These are phyloP conservation scores for Anabas testudineus DNA, from an alignment of 2,797 vertebrate genomes.

Conservation along the genomic window DNA sequence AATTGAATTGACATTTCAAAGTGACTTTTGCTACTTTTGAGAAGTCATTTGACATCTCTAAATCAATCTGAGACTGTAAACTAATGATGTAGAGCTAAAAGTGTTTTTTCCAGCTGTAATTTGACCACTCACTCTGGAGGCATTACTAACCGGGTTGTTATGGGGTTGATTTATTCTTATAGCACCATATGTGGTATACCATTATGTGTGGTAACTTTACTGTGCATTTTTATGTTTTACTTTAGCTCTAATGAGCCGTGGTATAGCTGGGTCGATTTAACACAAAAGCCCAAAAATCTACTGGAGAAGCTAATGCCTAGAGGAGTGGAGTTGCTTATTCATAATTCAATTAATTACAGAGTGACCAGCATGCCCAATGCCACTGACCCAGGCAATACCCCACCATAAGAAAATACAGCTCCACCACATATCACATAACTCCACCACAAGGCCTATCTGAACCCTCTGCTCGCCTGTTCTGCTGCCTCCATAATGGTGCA, in stretches of 20 bases:
- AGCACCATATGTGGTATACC: constrained; percentile 25
- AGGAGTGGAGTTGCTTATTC: constrained; percentile 34
- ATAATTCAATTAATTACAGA: constrained; percentile 68
- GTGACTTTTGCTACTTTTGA: neutral
- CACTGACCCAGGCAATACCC: constrained; percentile 55
- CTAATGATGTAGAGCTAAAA: neutral
- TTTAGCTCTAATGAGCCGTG: constrained; percentile 3
- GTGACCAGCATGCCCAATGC: constrained; percentile 51
- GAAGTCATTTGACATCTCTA: neutral
- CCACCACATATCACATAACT: constrained; percentile 60
- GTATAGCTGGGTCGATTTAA: constrained; percentile 22
- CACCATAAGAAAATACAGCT: constrained; percentile 66
- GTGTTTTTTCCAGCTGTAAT: neutral
- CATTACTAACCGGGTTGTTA: constrained; percentile 3
- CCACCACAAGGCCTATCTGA: constrained; percentile 64
- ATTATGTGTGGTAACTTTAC: constrained; percentile 26
- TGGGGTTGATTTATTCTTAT: constrained; percentile 36
- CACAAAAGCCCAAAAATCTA: constrained; percentile 23
- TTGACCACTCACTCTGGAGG: neutral
- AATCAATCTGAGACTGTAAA: neutral
- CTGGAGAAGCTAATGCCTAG: constrained; percentile 33
- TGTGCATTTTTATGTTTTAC: constrained; percentile 34
- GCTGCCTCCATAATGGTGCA: constrained; percentile 71
- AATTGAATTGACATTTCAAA: constrained; percentile 16
- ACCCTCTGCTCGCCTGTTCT: constrained; percentile 46